Evolutionary conservation across 2,113 vertebrate genomes (phyloP), one percentile per base, ranked within the genome.

Genomic region (Labrus mixtus): DNA sequence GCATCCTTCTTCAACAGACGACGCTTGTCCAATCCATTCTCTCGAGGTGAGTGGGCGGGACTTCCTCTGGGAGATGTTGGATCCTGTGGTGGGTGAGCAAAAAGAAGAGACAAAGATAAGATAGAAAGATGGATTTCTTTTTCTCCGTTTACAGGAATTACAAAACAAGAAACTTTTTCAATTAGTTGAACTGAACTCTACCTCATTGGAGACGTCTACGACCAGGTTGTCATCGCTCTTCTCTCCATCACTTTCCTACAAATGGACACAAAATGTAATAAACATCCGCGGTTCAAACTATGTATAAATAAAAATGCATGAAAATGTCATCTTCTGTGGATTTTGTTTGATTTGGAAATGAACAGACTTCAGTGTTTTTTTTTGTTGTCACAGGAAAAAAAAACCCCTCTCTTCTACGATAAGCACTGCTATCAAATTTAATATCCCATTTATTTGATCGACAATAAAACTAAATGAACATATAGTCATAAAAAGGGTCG

Each of bases 131-230:
- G 7, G 6, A 10, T 62, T 33, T 1, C 10, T 36, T 41, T 41
- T 17, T 60, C 60, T 71, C 15, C 22, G 4, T 59, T 7, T 11
- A 41, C 6, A 16, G 43, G 17, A 15, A 50, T 53, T 11, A 48
- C 1, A 45, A 60, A 58, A 48, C 1, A 65, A 2, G 1, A 0
- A 9, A 13, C 3, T 1, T 0, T n/a, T n/a, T n/a, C n/a, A n/a
- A n/a, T n/a, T n/a, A n/a, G n/a, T n/a, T n/a, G n/a, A n/a, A 10
- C 7, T 22, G 8, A 16, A 13, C 17, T 62, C 72, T 91, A 98
- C 97, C 96, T 98, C 97, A 0, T 99, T 98, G 76, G 97, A 99
- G 70, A 99, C 97, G 0, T 99, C 97, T 0, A 99, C 97, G 5
- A 99, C 97, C 76, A 99, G 90, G 84, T 98, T 97, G 0, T 93